phyloP scores from a whole-genome alignment of 2,113 vertebrate species.

The Columba janthina region DNA sequence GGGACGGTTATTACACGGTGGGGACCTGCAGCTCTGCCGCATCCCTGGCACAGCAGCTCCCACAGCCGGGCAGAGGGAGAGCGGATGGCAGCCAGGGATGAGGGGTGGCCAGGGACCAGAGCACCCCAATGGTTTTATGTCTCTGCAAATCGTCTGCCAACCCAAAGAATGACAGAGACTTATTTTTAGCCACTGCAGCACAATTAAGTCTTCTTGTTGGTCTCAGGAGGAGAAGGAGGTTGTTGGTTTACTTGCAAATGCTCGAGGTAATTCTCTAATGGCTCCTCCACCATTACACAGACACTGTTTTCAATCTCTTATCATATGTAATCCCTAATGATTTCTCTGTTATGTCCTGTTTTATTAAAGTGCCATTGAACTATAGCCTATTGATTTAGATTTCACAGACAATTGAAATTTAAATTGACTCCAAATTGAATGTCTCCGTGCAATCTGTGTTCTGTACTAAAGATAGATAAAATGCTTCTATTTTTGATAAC shows the following conservation, averaged over 20 bases:
- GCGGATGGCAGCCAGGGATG: no score
- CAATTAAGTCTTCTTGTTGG: slow-evolving; percentile 64
- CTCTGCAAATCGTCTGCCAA: slow-evolving; percentile 47
- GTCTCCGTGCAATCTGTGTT: slow-evolving; percentile 80
- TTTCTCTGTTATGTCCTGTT: slow-evolving; percentile 81
- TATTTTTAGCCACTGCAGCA: slow-evolving; percentile 50
- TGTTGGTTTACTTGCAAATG: slow-evolving; percentile 72
- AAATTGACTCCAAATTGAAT: slow-evolving; percentile 85
- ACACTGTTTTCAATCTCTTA: slow-evolving; percentile 71
- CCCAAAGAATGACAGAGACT: slow-evolving; percentile 62
- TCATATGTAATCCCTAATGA: slow-evolving; percentile 79
- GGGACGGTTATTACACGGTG: not conserved
- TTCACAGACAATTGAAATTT: slow-evolving; percentile 87
- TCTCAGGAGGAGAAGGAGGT: slow-evolving; percentile 66
- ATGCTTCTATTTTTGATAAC: slow-evolving; percentile 80
- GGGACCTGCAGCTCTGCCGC: no score
- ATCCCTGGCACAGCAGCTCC: not conserved
- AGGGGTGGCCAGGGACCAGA: not conserved
- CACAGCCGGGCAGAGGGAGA: rapidly evolving
- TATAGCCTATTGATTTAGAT: slow-evolving; percentile 87
- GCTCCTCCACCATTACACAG: slow-evolving; percentile 63
- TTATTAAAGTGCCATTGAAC: slow-evolving; percentile 84
- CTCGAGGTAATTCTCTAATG: slow-evolving; percentile 75
- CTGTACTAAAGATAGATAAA: slow-evolving; percentile 77
- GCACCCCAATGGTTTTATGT: not conserved